These are phyloP conservation scores for Lasioglossum baleicum DNA, from an alignment of 1,140 invertebrate genomes.

Conservation along the genomic window DNA sequence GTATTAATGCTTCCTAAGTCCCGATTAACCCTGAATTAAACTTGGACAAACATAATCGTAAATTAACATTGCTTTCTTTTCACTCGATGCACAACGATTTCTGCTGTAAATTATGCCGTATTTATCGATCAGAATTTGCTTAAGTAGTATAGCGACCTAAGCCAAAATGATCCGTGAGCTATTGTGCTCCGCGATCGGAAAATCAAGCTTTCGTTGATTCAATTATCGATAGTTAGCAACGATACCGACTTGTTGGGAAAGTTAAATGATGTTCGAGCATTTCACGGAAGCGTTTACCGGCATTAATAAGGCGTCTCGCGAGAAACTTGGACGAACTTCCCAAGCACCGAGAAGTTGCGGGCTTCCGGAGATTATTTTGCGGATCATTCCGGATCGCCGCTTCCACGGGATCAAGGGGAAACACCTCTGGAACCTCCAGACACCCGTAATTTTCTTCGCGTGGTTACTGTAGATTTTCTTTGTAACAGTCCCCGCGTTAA, in stretches of 20 bases:
- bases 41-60: neutral
- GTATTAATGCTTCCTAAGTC: neutral
- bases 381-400: slow-evolving; percentile 13
- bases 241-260: neutral
- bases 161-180: neutral
- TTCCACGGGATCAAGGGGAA: neutral
- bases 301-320: slow-evolving; percentile 17
- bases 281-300: slow-evolving; percentile 12
- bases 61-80: no score
- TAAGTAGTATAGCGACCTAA: no score
- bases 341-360: neutral
- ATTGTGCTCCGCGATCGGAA: neutral
- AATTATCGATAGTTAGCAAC: slow-evolving; percentile 14
- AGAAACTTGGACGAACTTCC: slow-evolving; percentile 2
- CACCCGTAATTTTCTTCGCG: neutral
- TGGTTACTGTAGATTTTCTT: neutral
- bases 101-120: no score
- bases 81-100: no score
- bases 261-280: neutral
- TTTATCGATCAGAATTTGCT: no score
- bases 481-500: no score
- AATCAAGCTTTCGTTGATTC: neutral
- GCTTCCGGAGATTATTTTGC: slow-evolving; percentile 9
- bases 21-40: neutral
- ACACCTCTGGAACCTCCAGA: neutral